Evolutionary conservation across 2,113 vertebrate species (phyloP).

Genomic region (Heloderma charlesbogerti): DNA sequence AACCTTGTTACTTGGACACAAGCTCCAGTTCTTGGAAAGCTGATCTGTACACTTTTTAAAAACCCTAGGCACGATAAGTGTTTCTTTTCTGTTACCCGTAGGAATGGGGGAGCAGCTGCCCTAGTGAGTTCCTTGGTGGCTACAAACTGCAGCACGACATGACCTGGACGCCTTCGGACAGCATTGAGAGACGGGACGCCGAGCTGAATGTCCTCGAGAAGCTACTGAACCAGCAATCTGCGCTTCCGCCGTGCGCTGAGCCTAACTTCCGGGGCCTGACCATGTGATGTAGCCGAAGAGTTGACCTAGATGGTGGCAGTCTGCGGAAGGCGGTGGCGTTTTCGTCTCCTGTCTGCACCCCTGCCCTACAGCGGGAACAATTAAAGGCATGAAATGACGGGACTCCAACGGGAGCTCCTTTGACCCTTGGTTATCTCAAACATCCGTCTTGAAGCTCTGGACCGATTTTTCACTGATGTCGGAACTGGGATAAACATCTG

Average conservation of each 20-base stretch:
- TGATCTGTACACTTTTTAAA: too few species aligned
- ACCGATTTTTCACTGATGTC: background rate
- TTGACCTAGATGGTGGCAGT: background rate
- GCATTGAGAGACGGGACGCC: conserved; percentile 86
- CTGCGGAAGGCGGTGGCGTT: rapidly evolving
- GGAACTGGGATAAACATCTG: background rate
- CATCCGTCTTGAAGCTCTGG: background rate
- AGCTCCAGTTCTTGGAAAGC: too few species aligned
- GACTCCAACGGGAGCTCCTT: background rate
- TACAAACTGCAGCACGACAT: conserved; percentile 95
- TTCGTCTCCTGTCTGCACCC: rapidly evolving
- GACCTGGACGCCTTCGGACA: conserved; percentile 91
- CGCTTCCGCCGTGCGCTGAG: conserved; percentile 73
- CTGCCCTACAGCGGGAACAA: background rate
- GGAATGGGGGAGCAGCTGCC: conserved; percentile 93
- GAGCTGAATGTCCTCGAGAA: conserved; percentile 87
- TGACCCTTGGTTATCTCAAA: background rate
- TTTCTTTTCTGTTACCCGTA: conserved; percentile 15
- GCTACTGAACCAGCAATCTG: conserved; percentile 83
- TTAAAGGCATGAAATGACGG: background rate
- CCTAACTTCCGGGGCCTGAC: conserved; percentile 85
- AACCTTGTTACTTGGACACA: too few species aligned
- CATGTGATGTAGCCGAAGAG: conserved; percentile 58
- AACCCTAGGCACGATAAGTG: rapidly evolving
- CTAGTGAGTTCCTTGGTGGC: conserved; percentile 89